Base-by-base conservation (phyloP, 2,888 invertebrate species). In the Deilephila porcellus region DNA sequence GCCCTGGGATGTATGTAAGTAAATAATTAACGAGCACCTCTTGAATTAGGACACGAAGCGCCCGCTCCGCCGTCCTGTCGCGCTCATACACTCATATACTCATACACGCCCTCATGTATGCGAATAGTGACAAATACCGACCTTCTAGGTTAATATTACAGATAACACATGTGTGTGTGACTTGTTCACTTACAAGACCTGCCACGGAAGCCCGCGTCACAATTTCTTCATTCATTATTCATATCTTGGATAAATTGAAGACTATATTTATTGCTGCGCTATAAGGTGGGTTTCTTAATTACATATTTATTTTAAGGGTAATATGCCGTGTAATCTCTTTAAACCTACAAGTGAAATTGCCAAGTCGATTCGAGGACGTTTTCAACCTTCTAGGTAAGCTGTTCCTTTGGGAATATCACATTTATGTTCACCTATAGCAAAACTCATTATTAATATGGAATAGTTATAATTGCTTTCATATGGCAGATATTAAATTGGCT, bases 11-110 rank as follows among this genome's bases (percentile, higher is more conserved):
- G 82, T 88, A 86, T 88, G 85, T 86, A 83, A 87, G 85, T 89
- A 88, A 90, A 91, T 90, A 89, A 90, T 90, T 90, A 90, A 90
- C 86, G 88, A 89, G 87, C 82, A 80, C 78, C 80, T 84, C 85
- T 85, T 85, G 85, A 86, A 88, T 89, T 86, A 87, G 86, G 86
- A 85, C 83, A 81, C 79, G 79, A 77, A 80, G 78, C 81, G 81
- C 76, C 81, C 79, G 77, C 74, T 83, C 56, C 71, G 75, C 17
- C 20, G 17, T 45, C 17, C 52, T 52, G 67, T 52, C 52, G 45
- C 67, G 74, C 81, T 80, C 81, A 80, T 81, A 32, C 5, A 32
- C 32, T 32, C 32, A 32, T 32, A 32, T 32, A 80, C 81, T 45
- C 45, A 45, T 45, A 83, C 86, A 86, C 83, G 77, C 78, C 82